Evolutionary conservation across 2,797 vertebrate species (phyloP).

Genomic region (Gallirallus australis): DNA sequence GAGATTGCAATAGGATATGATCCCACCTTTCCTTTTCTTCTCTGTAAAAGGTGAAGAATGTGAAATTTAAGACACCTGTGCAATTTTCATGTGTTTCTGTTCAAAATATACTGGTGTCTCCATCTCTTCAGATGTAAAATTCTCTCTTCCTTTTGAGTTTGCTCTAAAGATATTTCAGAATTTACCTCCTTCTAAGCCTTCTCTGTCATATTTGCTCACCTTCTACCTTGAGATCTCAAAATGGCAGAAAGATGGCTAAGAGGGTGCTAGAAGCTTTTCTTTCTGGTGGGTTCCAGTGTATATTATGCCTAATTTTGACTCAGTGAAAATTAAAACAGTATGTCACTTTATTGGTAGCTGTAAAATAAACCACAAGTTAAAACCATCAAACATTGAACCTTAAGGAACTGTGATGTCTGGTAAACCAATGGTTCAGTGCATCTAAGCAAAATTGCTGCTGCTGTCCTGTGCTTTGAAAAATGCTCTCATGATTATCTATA

Average conservation of each 20-base stretch:
- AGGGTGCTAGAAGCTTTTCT: neutral
- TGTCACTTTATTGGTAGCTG: neutral
- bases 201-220: neutral
- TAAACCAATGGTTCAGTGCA: neutral
- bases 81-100: neutral
- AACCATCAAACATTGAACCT: neutral
- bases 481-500: neutral
- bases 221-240: neutral
- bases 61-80: neutral
- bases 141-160: neutral
- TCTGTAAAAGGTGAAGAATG: neutral
- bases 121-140: neutral
- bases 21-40: neutral
- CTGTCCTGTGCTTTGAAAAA: neutral
- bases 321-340: neutral
- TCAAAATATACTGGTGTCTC: neutral
- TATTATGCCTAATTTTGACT: neutral
- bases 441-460: neutral
- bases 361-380: neutral
- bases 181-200: neutral
- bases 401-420: neutral
- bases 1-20: neutral
- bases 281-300: neutral
- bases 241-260: neutral
- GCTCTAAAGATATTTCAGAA: neutral